Evolutionary conservation across 2,797 vertebrate species (phyloP), one percentile per base, ranked within the genome.

Genomic region (Phataginus tetradactyla): DNA sequence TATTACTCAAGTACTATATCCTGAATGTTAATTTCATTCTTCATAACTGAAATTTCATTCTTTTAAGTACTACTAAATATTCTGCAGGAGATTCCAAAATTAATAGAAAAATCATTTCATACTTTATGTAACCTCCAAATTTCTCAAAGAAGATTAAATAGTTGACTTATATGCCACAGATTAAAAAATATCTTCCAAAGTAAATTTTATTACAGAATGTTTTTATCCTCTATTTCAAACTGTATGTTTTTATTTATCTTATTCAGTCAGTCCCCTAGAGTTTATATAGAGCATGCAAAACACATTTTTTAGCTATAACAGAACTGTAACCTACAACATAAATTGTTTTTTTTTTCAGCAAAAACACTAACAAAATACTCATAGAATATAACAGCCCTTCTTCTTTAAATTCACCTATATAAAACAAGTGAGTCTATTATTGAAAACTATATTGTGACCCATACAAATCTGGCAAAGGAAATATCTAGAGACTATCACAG

Each of bases 11-110:
- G 37, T 61, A 81, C 15, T 32, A 89, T 77, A 49, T 63, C 81
- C 37, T 83, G 23, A 93, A 74, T 45, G 39, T 55, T 81, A 68
- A 78, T 61, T 89, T 27, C 74, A 21, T 72, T 72, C 63, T 89
- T 93, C 23, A 17, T 64, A 74, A 90, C 14, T 68, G 57, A 93
- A 53, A 95, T 91, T 93, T 86, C 27, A 74, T 69, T 79, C 39
- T 93, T 95, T 86, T 83, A 53, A 95, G 90, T 75, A 85, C 5
- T 37, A 83, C 27, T 57, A 97, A 86, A 51, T 88, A 89, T 21
- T 59, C 32, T 90, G 18, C 57, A 87, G 75, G 13, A 86, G 80
- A 80, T 39, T 80, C 37, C 25, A 79, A 96, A 96, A 96, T 51
- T 32, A 64, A 92, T 7, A 74, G 57, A 10, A 88, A 90, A 74